Evolutionary conservation across 2,113 vertebrate genomes (phyloP).

Genomic region (Poeciliopsis turrubarensis): DNA sequence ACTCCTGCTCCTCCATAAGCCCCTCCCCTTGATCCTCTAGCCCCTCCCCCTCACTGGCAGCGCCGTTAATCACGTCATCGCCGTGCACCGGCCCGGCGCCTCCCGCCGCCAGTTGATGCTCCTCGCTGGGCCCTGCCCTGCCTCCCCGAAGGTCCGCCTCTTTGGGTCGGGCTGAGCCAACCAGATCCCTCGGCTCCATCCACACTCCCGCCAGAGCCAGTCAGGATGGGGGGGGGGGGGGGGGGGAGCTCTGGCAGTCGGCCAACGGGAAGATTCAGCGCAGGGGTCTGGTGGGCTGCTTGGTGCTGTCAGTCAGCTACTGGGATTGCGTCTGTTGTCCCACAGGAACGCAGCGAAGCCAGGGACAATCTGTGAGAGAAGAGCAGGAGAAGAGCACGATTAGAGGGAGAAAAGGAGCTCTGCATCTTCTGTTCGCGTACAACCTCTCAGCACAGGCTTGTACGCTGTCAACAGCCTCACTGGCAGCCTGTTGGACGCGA

Average conservation of each 20-base stretch:
- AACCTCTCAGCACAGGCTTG: constrained; percentile 37
- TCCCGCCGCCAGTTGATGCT: constrained; percentile 82
- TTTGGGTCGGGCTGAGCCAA: constrained; percentile 86
- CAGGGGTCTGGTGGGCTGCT: constrained; percentile 57
- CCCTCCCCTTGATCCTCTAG: constrained; percentile 88
- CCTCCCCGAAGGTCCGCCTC: constrained; percentile 86
- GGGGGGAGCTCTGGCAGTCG: constrained; percentile 71
- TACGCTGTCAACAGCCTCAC: constrained; percentile 49
- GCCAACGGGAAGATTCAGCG: constrained; percentile 63
- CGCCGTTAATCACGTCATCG: constrained; percentile 90
- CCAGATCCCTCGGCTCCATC: constrained; percentile 95
- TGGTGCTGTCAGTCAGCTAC: constrained; percentile 67
- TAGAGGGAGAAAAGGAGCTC: constrained; percentile 32
- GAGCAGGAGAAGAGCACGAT: constrained; percentile 58
- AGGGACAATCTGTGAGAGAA: constrained; percentile 68
- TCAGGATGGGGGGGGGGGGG: constrained; percentile 73
- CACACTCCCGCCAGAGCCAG: constrained; percentile 77
- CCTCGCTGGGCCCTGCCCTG: constrained; percentile 84
- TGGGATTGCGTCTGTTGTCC: constrained; percentile 69
- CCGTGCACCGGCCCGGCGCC: constrained; percentile 83
- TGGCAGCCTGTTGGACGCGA: constrained; percentile 41
- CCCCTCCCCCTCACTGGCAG: constrained; percentile 89
- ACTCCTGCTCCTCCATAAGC: constrained; percentile 93
- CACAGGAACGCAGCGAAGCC: constrained; percentile 72
- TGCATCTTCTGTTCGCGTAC: constrained; percentile 16